phyloP scores from a whole-genome alignment of 92 coral and sea anemone species.

The Porites divaricata region DNA sequence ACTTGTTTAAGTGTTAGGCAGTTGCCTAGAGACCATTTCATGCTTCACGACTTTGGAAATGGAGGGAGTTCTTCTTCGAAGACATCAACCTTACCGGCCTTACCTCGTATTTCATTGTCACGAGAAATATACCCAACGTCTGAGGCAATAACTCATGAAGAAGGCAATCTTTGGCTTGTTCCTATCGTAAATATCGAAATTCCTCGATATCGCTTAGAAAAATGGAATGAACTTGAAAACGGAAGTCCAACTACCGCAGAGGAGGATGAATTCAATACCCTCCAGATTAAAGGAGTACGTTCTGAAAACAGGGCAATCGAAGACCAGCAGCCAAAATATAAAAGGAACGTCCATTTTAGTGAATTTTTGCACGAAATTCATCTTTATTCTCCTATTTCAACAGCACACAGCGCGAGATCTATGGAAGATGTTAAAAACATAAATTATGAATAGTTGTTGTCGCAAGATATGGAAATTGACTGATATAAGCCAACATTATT shows the following conservation, averaged over 20 bases:
- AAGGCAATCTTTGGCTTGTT: constrained; percentile 48
- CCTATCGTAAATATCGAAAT: constrained; percentile 46
- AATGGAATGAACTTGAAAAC: constrained; percentile 40
- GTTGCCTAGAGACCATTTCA: constrained; percentile 65
- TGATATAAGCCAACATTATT: constrained; percentile 3
- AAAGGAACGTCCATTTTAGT: constrained; percentile 82
- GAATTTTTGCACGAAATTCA: constrained; percentile 83
- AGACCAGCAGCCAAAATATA: constrained; percentile 44
- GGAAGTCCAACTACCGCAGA: constrained; percentile 1
- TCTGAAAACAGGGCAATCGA: constrained; percentile 2
- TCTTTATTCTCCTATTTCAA: constrained; percentile 64
- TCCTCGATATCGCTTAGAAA: constrained; percentile 37
- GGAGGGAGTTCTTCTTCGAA: constrained; percentile 6
- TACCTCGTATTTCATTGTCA: constrained; percentile 11
- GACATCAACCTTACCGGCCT: background rate
- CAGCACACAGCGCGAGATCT: constrained; percentile 25
- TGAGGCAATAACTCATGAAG: constrained; percentile 3
- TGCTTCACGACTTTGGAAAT: constrained; percentile 36
- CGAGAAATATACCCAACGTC: constrained; percentile 3
- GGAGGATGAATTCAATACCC: background rate
- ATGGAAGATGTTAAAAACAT: constrained; percentile 8
- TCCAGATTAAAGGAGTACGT: background rate
- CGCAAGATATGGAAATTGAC: constrained; percentile 5
- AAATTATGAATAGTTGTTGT: constrained; percentile 30
- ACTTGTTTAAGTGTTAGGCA: constrained; percentile 54